phyloP scores from a whole-genome alignment of 2,797 vertebrate species.

The Myoxocephalus aenaeus region DNA sequence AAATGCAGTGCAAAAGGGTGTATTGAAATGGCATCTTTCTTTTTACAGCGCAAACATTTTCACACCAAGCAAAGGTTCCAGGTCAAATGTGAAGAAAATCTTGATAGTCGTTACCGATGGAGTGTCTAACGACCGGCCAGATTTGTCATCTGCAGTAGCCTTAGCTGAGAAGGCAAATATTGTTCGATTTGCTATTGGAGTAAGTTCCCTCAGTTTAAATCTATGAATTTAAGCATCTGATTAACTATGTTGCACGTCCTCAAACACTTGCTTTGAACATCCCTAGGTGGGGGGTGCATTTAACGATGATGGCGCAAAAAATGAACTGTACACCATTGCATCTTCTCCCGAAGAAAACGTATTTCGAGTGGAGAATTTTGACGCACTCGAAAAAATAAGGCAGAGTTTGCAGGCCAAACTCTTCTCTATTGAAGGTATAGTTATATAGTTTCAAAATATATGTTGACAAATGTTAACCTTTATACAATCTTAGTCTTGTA shows the following conservation, averaged over 20 bases:
- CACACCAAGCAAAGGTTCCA: rapidly evolving
- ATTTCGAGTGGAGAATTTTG: constrained; percentile 71
- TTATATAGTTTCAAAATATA: no score
- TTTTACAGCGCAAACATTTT: constrained; percentile 63
- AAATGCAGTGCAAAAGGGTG: neutral
- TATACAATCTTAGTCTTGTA: neutral
- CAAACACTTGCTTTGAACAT: neutral
- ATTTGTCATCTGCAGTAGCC: rapidly evolving
- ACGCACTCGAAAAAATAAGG: constrained; percentile 65
- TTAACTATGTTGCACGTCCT: neutral
- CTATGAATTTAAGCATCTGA: neutral
- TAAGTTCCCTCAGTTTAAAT: constrained; percentile 41
- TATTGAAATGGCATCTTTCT: constrained; percentile 11
- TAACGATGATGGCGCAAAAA: rapidly evolving
- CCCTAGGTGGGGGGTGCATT: constrained; percentile 72
- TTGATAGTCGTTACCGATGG: constrained; percentile 84
- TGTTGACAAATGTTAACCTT: no score
- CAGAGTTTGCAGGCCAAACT: constrained; percentile 72
- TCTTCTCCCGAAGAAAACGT: constrained; percentile 33
- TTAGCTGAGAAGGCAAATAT: constrained; percentile 42
- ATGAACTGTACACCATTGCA: constrained; percentile 70
- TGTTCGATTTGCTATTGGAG: constrained; percentile 80
- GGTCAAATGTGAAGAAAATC: constrained; percentile 67
- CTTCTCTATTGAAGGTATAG: constrained; percentile 81
- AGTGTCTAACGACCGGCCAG: rapidly evolving